A percentile compares a stretch with the other conserved stretches of the same genome.
Evolutionary conservation across 2,888 invertebrate species (phyloP).

Genomic region (Homarus gammarus): DNA sequence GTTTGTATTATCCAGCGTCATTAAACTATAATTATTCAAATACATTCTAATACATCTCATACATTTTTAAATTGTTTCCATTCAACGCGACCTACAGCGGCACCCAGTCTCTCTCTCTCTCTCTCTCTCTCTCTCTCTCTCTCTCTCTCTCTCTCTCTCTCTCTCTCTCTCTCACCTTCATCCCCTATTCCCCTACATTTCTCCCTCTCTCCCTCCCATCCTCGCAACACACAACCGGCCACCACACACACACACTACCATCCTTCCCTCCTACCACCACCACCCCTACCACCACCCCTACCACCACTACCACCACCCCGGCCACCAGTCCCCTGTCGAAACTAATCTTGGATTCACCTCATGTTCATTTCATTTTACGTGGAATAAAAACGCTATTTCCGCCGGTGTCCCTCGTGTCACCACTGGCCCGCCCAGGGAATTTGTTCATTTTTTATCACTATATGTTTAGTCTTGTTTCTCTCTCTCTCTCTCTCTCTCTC

Average conservation of each 20-base stretch:
- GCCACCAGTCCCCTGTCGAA: conserved; percentile 42
- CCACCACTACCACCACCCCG: conserved; percentile 4
- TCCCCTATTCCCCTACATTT: too few species aligned
- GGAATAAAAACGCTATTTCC: conserved; percentile 69
- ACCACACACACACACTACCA: background rate
- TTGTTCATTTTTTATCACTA: conserved; percentile 19
- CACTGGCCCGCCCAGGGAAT: conserved; percentile 10
- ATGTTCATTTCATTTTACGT: conserved; percentile 67
- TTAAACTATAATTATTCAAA: too few species aligned
- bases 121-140: too few species aligned
- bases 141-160: too few species aligned
- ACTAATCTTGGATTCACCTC: conserved; percentile 64
- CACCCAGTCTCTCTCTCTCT: background rate
- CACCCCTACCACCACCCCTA: background rate
- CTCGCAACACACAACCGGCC: background rate
- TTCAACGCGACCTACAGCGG: too few species aligned
- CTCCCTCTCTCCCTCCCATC: too few species aligned
- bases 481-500: background rate
- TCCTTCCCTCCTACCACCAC: background rate
- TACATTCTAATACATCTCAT: too few species aligned
- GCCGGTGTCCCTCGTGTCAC: conserved; percentile 44
- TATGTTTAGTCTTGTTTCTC: conserved; percentile 21
- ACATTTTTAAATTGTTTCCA: too few species aligned
- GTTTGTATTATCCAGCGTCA: too few species aligned
- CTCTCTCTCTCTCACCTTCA: background rate